phyloP scores from a whole-genome alignment of 2,113 vertebrate genomes.

The Crocuta crocuta region DNA sequence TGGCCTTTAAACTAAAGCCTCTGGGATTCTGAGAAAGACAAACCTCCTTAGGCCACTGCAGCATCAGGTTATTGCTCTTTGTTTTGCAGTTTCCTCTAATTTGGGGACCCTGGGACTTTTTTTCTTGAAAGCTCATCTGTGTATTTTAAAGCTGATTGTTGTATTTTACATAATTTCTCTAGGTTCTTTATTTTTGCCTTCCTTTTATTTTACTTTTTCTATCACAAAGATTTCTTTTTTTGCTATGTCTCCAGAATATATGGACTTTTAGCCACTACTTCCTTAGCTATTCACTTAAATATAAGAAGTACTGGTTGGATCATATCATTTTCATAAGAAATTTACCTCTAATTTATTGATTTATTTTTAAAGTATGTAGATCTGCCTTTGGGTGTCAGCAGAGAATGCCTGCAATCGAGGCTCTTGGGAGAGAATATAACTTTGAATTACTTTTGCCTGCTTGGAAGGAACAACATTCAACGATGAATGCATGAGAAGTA shows the following conservation, averaged over 20 bases:
- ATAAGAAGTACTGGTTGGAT: background rate
- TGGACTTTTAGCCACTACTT: background rate
- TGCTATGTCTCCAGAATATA: background rate
- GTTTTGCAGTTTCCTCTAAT: background rate
- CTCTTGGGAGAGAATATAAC: background rate
- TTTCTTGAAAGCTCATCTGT: background rate
- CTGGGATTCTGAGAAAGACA: background rate
- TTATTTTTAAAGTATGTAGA: background rate
- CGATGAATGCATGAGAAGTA: background rate
- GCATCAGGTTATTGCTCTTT: background rate
- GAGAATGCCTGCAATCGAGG: background rate
- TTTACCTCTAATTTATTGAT: background rate
- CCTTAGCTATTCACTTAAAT: background rate
- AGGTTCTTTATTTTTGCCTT: background rate
- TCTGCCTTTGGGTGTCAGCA: background rate
- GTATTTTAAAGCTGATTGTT: background rate
- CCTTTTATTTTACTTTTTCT: background rate
- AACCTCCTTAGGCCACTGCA: fast-evolving
- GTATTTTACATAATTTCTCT: background rate
- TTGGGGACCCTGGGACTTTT: background rate
- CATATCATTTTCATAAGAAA: background rate
- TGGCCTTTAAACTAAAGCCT: background rate
- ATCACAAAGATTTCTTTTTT: background rate
- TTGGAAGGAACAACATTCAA: background rate
- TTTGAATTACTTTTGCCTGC: background rate